These are phyloP conservation scores for Malacoraja senta DNA, from an alignment of 2,797 vertebrate genomes.

Conservation along the genomic window DNA sequence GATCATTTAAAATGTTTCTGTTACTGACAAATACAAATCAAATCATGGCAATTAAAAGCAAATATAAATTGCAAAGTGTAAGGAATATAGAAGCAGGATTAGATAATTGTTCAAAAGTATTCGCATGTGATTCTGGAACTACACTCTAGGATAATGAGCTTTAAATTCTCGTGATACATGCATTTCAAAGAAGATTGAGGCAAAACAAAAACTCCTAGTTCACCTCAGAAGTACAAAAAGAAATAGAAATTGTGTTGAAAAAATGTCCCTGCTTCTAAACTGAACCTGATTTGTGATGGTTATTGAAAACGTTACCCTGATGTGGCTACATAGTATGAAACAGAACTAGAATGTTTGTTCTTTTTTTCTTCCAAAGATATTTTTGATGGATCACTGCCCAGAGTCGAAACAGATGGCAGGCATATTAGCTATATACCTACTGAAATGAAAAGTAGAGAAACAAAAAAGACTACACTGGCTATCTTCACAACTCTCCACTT, in stretches of 20 bases:
- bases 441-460: slow-evolving; percentile 28
- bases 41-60: not conserved
- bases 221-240: not conserved
- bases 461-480: slow-evolving; percentile 9
- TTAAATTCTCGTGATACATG: not conserved
- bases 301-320: slow-evolving; percentile 31
- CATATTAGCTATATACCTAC: slow-evolving; percentile 36
- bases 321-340: slow-evolving; percentile 14
- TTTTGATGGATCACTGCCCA: slow-evolving; percentile 35
- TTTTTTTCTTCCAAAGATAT: slow-evolving; percentile 29
- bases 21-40: not conserved
- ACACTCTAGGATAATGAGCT: not conserved
- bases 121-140: not conserved
- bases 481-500: slow-evolving; percentile 25
- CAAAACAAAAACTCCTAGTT: not conserved
- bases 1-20: not conserved
- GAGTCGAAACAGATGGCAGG: slow-evolving; percentile 29
- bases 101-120: not conserved
- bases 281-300: not conserved
- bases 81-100: not conserved
- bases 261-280: not conserved
- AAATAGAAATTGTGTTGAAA: not conserved
- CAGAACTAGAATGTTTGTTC: slow-evolving; percentile 32
- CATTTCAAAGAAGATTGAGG: not conserved
- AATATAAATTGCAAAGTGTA: not conserved